Percentiles rank a stretch among this genome's conserved stretches.
These are phyloP conservation scores for Marmota flaviventris DNA, from an alignment of 2,113 vertebrate species.

Conservation along the genomic window DNA sequence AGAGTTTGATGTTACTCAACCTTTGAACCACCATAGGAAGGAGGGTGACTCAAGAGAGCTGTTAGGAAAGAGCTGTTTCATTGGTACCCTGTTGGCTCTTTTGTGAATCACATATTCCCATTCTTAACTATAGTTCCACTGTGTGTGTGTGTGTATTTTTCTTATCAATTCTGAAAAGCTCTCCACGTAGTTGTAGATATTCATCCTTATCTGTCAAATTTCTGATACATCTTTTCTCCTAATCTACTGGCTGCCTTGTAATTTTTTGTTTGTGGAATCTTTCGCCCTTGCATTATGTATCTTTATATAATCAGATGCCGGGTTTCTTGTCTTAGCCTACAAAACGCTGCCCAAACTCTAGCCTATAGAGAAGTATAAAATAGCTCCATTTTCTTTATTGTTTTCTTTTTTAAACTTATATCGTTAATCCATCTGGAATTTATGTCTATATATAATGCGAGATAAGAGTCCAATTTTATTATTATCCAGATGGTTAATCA, in stretches of 20 bases:
- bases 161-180: conserved; percentile 72
- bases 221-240: conserved; percentile 54
- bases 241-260: conserved; percentile 58
- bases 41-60: background rate
- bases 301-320: conserved; percentile 58
- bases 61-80: background rate
- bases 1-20: background rate
- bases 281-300: background rate
- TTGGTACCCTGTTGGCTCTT: conserved; percentile 2
- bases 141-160: conserved; percentile 1
- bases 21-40: background rate
- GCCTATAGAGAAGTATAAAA: conserved; percentile 48
- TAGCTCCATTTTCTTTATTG: background rate
- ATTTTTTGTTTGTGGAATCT: conserved; percentile 40
- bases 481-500: conserved; percentile 70
- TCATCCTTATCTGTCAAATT: conserved; percentile 65
- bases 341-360: conserved; percentile 13
- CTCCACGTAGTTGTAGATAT: conserved; percentile 47
- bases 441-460: conserved; percentile 61
- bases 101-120: background rate
- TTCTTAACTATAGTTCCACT: conserved; percentile 19
- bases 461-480: conserved; percentile 62
- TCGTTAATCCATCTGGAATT: conserved; percentile 64
- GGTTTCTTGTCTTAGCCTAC: conserved; percentile 17
- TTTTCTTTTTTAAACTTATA: conserved; percentile 59